Percentiles rank a stretch among this genome's conserved stretches.
Conservation (phyloP, 2,797 vertebrate species). For the Schizothorax lantsangensis region DNA sequence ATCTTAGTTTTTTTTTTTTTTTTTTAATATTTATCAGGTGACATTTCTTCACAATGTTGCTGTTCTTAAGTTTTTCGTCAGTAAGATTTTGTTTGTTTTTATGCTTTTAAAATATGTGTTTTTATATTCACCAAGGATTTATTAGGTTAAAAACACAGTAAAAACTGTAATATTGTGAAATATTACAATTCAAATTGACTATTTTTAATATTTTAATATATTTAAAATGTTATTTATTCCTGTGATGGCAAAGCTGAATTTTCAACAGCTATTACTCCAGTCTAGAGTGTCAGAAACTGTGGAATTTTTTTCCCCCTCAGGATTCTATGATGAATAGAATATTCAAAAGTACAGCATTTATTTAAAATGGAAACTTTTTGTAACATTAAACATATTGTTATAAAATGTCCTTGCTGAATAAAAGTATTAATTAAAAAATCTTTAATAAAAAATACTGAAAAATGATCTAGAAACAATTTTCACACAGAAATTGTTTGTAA, state of each 20-base stretch:
- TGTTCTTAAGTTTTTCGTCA: not conserved
- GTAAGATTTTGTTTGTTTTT: too few species aligned
- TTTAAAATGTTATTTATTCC: not conserved
- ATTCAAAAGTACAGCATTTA: not conserved
- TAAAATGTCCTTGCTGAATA: not conserved
- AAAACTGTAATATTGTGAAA: not conserved
- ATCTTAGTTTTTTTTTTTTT: too few species aligned
- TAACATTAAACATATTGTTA: too few species aligned
- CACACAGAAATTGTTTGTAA: too few species aligned
- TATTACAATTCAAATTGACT: not conserved
- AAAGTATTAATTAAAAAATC: too few species aligned
- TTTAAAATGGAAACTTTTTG: too few species aligned
- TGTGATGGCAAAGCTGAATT: not conserved
- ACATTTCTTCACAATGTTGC: not conserved
- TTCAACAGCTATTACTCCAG: not conserved
- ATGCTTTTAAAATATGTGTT: too few species aligned
- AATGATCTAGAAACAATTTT: too few species aligned
- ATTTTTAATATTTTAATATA: not conserved
- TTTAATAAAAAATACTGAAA: too few species aligned
- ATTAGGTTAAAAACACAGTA: not conserved
- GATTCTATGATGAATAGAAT: not conserved
- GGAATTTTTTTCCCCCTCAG: accelerated
- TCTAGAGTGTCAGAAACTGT: not conserved
- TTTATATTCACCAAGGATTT: not conserved
- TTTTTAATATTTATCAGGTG: not conserved